Base-by-base conservation (phyloP, 2,113 vertebrate genomes). In the Australoheros scitulus region DNA sequence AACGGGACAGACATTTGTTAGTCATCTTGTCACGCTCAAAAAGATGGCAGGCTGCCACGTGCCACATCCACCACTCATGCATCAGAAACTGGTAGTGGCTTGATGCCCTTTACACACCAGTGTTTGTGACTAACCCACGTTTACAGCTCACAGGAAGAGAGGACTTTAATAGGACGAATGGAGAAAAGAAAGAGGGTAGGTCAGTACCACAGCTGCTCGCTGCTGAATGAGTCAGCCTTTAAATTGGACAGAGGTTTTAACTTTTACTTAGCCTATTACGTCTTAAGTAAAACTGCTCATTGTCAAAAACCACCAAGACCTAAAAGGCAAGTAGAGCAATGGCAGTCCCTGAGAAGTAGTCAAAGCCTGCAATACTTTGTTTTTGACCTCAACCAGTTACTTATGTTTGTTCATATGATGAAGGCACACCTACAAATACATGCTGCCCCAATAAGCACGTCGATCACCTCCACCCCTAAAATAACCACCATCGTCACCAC, bases 191-290 rank as follows among this genome's bases (percentile, higher is more conserved):
- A 61, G 76, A 74, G 79, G 32, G 61, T 34, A 63, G 85, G 87
- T 87, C 89, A 92, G 47, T 61, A 87, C 92, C 92, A 88, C 88
- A 93, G 92, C 77, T 88, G 72, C 89, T 86, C 1, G 9, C 88
- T 91, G 82, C 60, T 76, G 86, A 85, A 76, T 94, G 90, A 94
- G 86, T 86, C 83, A 92, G 36, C 26, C 84, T 86, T 82, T 29
- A 88, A 83, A 36, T 81, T 89, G 76, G 61, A 81, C 80, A 43
- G 8, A 15, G 77, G 83, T 78, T 75, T 82, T 65, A 76, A 77
- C 68, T 76, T 91, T 87, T 81, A 88, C 84, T 88, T 78, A 75
- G 20, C 50, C 83, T 86, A 84, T 63, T 85, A 75, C 52, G 81
- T 76, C 58, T 77, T 24, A 36, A 89, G 80, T 58, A 78, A 81